Base-by-base conservation (phyloP, 2,888 invertebrate species). In the Drosophila hamatofila region DNA sequence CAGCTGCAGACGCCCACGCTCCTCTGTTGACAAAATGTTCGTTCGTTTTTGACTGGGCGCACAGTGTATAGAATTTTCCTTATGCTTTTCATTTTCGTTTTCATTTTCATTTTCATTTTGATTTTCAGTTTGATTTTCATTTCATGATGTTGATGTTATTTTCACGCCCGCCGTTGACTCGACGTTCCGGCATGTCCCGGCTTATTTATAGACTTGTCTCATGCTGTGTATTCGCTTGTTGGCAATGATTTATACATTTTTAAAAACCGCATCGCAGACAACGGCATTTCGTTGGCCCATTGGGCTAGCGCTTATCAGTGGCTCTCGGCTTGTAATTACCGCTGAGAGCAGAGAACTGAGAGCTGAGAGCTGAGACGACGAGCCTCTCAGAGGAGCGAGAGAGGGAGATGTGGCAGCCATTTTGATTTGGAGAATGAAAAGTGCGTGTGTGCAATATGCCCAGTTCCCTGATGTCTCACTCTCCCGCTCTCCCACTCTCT, bases 201-300 rank as follows among this genome's bases (percentile, higher is more conserved):
- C 52, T 81, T 91, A 91, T 91, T 91, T 91, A 91, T 91, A 91
- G 91, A 81, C 90, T 89, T 91, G 90, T 91, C 91, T 91, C 92
- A 91, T 91, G 91, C 91, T 91, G 91, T 90, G 91, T 66, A 35
- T 65, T 39, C 35, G 78, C 71, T 77, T 75, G 78, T 75, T 77
- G 60, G 44, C 71, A 81, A 92, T 92, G 92, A 92, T 92, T 92
- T 91, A 92, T 92, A 90, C 87, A 89, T 90, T 88, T 91, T 91
- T 91, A 91, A 92, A 82, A 91, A 91, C 91, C 83, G 67, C 67
- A 64, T 46, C 56, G 52, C 49, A 44, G 39, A 71, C 69, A 61
- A 61, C 67, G 12, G 51, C 52, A 52, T 35, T 49, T 41, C 44
- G 55, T 55, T 56, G 41, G 62, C 18, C 37, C 57, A 67, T 67